phyloP scores from a whole-genome alignment of 2,113 vertebrate genomes.

The Psammodynastes pulverulentus region DNA sequence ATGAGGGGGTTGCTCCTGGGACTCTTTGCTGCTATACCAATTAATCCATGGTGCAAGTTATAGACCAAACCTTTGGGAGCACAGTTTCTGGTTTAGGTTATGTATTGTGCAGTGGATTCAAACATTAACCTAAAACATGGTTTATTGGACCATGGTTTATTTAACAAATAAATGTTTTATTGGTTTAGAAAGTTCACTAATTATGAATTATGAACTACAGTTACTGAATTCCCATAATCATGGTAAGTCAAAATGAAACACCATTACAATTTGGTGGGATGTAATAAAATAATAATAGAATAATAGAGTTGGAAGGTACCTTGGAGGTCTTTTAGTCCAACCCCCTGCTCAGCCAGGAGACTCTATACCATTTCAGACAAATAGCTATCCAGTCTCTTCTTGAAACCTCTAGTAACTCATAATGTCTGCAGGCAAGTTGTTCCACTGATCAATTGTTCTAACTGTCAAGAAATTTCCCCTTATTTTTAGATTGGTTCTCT shows the following conservation, averaged over 20 bases:
- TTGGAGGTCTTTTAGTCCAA: neutral
- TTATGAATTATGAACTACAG: neutral
- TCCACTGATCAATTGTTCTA: neutral
- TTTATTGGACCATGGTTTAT: neutral
- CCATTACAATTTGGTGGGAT: neutral
- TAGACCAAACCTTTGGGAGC: neutral
- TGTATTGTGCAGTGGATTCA: neutral
- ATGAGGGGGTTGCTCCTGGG: neutral
- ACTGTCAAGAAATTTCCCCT: neutral
- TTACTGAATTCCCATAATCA: neutral
- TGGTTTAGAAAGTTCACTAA: neutral
- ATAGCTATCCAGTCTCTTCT: neutral
- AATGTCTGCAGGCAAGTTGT: neutral
- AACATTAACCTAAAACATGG: neutral
- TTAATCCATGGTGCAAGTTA: neutral
- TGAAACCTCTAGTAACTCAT: neutral
- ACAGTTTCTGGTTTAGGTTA: neutral
- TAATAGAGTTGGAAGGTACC: no score
- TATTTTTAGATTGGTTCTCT: neutral
- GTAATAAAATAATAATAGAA: neutral
- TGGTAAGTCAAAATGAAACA: neutral
- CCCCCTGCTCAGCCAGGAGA: neutral
- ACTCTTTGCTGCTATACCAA: neutral
- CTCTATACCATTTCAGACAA: neutral
- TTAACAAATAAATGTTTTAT: neutral